Percentiles rank a stretch among this genome's conserved stretches.
Evolutionary conservation across 1,140 invertebrate genomes (phyloP).

Genomic region (Lucilia cuprina): DNA sequence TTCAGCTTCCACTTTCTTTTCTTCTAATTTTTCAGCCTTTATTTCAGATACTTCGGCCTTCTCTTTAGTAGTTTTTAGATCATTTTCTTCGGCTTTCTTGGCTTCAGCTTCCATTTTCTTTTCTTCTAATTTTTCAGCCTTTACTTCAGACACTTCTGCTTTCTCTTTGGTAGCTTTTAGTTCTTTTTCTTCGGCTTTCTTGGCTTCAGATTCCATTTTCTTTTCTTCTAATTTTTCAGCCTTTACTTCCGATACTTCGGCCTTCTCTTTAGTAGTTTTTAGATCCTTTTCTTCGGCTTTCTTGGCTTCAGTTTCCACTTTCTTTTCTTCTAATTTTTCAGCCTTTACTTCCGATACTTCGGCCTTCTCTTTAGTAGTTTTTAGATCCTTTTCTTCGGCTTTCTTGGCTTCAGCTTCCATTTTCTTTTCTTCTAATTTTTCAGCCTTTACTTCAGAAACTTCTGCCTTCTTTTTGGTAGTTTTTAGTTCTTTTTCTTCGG

Average conservation of each 20-base stretch:
- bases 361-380: neutral
- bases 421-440: neutral
- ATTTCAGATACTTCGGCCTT: slow-evolving; percentile 38
- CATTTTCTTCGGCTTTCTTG: neutral
- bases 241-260: neutral
- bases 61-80: neutral
- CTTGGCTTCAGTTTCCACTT: neutral
- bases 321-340: neutral
- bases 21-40: slow-evolving; percentile 20
- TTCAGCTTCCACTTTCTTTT: slow-evolving; percentile 32
- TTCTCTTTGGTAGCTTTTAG: neutral
- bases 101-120: neutral
- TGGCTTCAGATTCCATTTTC: neutral
- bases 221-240: neutral
- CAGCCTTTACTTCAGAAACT: neutral
- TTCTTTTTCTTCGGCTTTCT: neutral
- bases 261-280: neutral
- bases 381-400: neutral
- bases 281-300: neutral
- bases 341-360: neutral
- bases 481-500: neutral
- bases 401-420: neutral
- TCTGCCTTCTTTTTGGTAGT: neutral
- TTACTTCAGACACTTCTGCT: neutral
- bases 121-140: neutral